Conservation (phyloP, 2,113 vertebrate species). For the Morone saxatilis region DNA sequence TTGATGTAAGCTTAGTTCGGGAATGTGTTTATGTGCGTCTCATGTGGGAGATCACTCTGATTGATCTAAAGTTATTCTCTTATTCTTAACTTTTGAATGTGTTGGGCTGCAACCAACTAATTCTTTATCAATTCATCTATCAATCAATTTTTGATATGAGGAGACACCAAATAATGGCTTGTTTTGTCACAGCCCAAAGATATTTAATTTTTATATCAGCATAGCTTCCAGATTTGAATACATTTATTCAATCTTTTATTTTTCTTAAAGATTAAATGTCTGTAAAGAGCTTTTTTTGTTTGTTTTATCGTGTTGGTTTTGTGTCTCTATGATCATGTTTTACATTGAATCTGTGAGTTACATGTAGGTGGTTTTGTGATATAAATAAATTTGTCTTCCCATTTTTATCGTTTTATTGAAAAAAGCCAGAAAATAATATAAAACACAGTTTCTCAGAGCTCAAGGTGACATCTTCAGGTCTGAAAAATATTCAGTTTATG, state of each 20-base stretch:
- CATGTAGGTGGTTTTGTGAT: not conserved
- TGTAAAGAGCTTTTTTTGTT: not conserved
- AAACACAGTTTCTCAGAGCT: not conserved
- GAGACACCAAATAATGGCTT: not conserved
- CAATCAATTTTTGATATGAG: too few relatives aligned
- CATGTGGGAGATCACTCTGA: not conserved
- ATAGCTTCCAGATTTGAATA: not conserved
- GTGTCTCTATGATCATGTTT: too few relatives aligned
- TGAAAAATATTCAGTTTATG: not conserved
- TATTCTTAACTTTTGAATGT: not conserved
- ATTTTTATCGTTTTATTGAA: too few relatives aligned
- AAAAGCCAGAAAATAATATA: not conserved
- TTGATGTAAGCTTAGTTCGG: not conserved
- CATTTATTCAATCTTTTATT: not conserved
- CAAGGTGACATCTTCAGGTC: not conserved
- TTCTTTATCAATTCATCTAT: not conserved
- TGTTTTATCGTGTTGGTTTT: not conserved
- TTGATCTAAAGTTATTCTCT: not conserved
- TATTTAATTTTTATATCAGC: not conserved
- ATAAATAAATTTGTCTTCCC: too few relatives aligned
- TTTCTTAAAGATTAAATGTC: not conserved
- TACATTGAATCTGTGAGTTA: not conserved
- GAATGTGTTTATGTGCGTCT: not conserved
- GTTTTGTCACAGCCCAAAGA: not conserved
- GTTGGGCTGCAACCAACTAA: not conserved